These are phyloP conservation scores for Parnassius glacialis DNA, from an alignment of 2,888 invertebrate genomes.

Conservation along the genomic window DNA sequence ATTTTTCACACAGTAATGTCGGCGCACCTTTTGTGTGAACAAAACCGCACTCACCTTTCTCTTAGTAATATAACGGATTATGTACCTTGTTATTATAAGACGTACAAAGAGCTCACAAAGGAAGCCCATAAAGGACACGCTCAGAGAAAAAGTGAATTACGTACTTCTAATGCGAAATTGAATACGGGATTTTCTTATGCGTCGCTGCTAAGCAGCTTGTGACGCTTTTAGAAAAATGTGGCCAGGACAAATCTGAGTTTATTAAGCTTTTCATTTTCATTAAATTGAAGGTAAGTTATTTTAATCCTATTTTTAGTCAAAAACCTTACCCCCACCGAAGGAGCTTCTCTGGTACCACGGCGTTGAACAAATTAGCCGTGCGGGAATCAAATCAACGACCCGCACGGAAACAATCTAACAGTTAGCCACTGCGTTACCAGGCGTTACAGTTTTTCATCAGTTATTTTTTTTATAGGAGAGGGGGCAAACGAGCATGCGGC, in stretches of 20 bases:
- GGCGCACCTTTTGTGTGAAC: background rate
- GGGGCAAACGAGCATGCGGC: too few relatives aligned
- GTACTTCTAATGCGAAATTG: slow-evolving; percentile 3
- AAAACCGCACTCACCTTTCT: background rate
- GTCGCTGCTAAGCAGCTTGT: background rate
- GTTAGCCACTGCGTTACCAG: too few relatives aligned
- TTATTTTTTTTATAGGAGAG: too few relatives aligned
- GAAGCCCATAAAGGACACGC: slow-evolving; percentile 4
- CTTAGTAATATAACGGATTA: slow-evolving; percentile 10
- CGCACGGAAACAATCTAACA: too few relatives aligned
- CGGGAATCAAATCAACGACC: too few relatives aligned
- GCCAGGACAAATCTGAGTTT: background rate
- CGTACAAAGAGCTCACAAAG: slow-evolving; percentile 16
- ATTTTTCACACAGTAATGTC: slow-evolving; percentile 9
- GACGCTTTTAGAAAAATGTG: background rate
- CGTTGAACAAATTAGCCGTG: too few relatives aligned
- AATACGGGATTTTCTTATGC: background rate
- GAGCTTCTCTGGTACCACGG: too few relatives aligned
- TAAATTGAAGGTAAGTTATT: too few relatives aligned
- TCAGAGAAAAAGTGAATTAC: slow-evolving; percentile 7
- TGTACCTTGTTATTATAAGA: slow-evolving; percentile 6
- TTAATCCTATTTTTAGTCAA: too few relatives aligned
- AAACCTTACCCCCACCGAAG: too few relatives aligned
- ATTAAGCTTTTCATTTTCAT: too few relatives aligned
- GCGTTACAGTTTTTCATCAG: too few relatives aligned